Evolutionary conservation across 1,140 invertebrate genomes (phyloP).

Genomic region (Lycorma delicatula): DNA sequence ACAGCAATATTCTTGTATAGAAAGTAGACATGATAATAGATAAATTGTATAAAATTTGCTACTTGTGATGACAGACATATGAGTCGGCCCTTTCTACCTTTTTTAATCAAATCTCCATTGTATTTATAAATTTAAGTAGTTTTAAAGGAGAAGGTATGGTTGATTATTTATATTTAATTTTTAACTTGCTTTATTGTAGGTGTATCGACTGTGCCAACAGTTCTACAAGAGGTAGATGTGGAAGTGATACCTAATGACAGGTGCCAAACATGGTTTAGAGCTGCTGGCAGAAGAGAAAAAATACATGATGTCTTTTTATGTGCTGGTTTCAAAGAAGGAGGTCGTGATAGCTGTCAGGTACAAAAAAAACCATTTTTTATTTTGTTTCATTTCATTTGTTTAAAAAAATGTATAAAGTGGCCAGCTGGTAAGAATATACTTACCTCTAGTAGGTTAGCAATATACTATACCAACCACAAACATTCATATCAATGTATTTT

Average conservation of each 20-base stretch:
- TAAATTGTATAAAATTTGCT: too few relatives aligned
- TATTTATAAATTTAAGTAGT: too few relatives aligned
- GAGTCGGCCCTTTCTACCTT: too few relatives aligned
- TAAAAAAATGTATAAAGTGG: not conserved
- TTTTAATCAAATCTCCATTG: too few relatives aligned
- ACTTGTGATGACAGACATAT: too few relatives aligned
- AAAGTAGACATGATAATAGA: too few relatives aligned
- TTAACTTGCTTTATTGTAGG: too few relatives aligned
- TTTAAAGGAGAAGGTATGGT: too few relatives aligned
- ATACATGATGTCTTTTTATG: constrained; percentile 91
- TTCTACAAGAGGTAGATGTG: constrained; percentile 58
- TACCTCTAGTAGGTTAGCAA: not conserved
- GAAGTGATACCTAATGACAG: constrained; percentile 86
- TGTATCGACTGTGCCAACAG: constrained; percentile 38
- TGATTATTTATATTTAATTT: too few relatives aligned
- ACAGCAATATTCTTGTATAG: too few relatives aligned
- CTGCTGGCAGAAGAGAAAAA: constrained; percentile 77
- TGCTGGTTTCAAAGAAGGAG: constrained; percentile 80
- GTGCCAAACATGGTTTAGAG: constrained; percentile 84
- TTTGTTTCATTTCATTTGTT: not conserved
- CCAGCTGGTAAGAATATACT: not conserved
- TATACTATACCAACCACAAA: not conserved
- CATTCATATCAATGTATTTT: not conserved
- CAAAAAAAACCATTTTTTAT: too few relatives aligned
- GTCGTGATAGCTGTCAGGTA: constrained; percentile 47